Conservation (phyloP, 2,888 invertebrate genomes). For the Dryobotodes eremita region DNA sequence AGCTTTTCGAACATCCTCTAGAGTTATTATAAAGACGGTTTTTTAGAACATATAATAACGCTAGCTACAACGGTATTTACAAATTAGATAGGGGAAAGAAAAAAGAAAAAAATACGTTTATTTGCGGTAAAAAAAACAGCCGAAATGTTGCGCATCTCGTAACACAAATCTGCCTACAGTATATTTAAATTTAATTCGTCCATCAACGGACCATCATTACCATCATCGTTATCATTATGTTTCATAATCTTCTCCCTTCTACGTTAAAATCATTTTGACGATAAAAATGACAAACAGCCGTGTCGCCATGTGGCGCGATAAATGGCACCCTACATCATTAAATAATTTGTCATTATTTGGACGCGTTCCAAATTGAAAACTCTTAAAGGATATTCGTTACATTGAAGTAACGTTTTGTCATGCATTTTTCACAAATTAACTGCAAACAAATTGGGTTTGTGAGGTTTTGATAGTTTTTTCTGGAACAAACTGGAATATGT, state of each 20-base stretch:
- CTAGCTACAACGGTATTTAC: not conserved
- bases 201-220: not conserved
- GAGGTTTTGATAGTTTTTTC: not conserved
- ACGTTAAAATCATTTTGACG: constrained; percentile 5
- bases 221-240: not conserved
- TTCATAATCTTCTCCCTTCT: not conserved
- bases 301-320: constrained; percentile 40
- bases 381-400: constrained; percentile 41
- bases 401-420: constrained; percentile 37
- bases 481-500: not conserved
- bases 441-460: constrained; percentile 37
- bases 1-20: not conserved
- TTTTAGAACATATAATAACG: not conserved
- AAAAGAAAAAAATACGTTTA: no score
- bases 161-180: not conserved
- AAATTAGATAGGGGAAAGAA: not conserved
- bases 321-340: constrained; percentile 41
- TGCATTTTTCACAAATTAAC: constrained; percentile 30
- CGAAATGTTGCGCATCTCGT: not conserved
- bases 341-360: constrained; percentile 65
- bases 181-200: not conserved
- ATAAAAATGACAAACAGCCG: constrained; percentile 36
- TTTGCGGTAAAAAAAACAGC: not conserved
- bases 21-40: not conserved
- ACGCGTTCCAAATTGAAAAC: constrained; percentile 53